These are phyloP conservation scores for Pyrocephalus nanus DNA, from an alignment of 2,797 vertebrate genomes.

Conservation along the genomic window DNA sequence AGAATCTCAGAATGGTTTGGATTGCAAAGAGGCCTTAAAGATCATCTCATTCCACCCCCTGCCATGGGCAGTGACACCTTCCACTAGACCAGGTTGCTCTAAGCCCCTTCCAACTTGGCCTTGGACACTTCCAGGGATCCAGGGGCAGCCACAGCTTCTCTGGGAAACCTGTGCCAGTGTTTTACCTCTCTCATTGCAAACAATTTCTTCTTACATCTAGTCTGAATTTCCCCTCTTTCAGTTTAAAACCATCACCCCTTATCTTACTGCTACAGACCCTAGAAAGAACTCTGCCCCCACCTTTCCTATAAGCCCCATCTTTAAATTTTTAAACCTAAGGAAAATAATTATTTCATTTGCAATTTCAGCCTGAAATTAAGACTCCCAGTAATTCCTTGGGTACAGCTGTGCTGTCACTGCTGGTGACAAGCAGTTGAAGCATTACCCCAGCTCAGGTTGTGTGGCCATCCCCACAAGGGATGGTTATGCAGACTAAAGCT, in stretches of 20 bases:
- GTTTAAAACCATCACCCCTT: not conserved
- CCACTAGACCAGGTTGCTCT: rapidly evolving
- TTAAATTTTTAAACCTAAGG: not conserved
- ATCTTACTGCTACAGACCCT: no score
- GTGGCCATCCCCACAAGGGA: rapidly evolving
- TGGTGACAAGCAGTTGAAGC: not conserved
- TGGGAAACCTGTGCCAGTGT: not conserved
- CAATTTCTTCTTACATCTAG: not conserved
- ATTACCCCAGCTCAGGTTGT: not conserved
- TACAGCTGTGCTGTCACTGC: not conserved
- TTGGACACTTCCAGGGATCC: not conserved
- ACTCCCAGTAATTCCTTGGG: not conserved
- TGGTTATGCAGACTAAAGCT: not conserved
- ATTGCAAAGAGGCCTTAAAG: not conserved
- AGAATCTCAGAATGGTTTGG: not conserved
- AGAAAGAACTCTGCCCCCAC: not conserved
- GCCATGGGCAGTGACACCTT: not conserved
- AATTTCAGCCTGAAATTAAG: no score
- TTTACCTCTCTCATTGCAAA: not conserved
- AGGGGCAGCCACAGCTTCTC: not conserved
- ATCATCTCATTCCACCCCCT: rapidly evolving
- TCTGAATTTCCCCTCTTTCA: not conserved
- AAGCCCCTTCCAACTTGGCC: rapidly evolving
- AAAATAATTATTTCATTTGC: not conserved
- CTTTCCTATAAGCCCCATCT: not conserved